phyloP scores from a whole-genome alignment of 2,113 vertebrate genomes.

The Epinephelus fuscoguttatus region DNA sequence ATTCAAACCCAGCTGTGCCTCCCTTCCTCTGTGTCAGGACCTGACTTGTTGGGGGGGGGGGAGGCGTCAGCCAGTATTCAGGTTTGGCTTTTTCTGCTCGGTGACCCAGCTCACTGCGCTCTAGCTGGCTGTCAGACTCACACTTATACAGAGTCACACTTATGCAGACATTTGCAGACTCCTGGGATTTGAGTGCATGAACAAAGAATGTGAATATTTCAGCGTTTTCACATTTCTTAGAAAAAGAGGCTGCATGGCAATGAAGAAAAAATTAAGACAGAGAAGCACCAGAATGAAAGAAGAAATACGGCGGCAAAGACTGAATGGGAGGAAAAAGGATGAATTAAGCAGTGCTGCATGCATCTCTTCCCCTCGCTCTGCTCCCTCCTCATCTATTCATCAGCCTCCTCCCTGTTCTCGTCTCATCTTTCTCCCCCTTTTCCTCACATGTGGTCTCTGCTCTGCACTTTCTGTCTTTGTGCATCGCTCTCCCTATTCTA shows the following conservation, averaged over 20 bases:
- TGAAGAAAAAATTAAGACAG: conserved; percentile 6
- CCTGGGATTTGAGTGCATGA: background rate
- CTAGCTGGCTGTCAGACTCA: conserved; percentile 24
- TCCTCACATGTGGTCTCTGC: conserved; percentile 34
- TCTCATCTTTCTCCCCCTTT: conserved; percentile 19
- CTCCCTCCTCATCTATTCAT: background rate
- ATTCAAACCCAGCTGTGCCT: conserved; percentile 32
- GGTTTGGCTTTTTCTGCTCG: conserved; percentile 33
- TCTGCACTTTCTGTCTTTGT: conserved; percentile 6
- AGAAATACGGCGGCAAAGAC: conserved; percentile 25
- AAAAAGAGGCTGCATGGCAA: background rate
- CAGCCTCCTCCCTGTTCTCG: conserved; percentile 6
- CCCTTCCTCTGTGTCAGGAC: conserved; percentile 6
- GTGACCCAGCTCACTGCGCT: conserved; percentile 33
- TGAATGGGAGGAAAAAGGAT: conserved; percentile 32
- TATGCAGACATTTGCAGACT: background rate
- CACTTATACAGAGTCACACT: background rate
- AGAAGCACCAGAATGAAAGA: conserved; percentile 16
- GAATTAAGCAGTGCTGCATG: conserved; percentile 42
- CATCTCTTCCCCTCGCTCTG: conserved; percentile 18
- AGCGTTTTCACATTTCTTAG: background rate
- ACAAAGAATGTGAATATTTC: conserved; percentile 3
- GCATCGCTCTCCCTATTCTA: background rate
- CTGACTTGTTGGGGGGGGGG: conserved; percentile 2
- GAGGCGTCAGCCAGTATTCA: conserved; percentile 17